Conservation (phyloP, 2,797 vertebrate genomes). For the Leptoclinus maculatus region DNA sequence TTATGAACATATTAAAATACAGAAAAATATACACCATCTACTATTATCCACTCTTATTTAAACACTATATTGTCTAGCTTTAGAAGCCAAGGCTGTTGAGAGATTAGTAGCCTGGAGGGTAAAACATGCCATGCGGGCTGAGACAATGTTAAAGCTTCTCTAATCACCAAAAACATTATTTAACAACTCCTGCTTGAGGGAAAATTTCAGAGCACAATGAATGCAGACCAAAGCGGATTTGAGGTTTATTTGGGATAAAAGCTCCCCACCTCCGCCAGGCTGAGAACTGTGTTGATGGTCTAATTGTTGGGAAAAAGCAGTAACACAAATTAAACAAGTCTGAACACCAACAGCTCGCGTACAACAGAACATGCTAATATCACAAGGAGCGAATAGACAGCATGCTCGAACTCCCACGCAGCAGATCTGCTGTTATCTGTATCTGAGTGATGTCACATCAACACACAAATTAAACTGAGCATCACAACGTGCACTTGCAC, state of each 20-base stretch:
- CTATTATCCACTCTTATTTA: background rate
- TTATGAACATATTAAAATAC: background rate
- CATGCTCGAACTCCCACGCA: conserved; percentile 75
- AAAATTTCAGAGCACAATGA: conserved; percentile 11
- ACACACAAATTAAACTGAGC: conserved; percentile 34
- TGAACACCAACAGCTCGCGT: conserved; percentile 49
- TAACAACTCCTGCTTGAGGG: background rate
- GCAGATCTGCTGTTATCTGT: conserved; percentile 73
- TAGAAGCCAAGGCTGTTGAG: background rate
- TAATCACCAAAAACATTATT: conserved; percentile 28
- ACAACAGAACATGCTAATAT: conserved; percentile 50
- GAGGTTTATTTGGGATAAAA: conserved; percentile 31
- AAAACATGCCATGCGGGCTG: conserved; percentile 10
- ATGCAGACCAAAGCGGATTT: conserved; percentile 14
- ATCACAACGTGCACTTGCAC: conserved; percentile 21
- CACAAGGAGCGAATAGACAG: conserved; percentile 41
- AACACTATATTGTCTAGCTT: background rate
- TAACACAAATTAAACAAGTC: conserved; percentile 36
- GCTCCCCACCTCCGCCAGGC: conserved; percentile 32
- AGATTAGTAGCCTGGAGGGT: conserved; percentile 2
- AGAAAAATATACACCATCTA: background rate
- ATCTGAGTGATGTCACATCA: conserved; percentile 45
- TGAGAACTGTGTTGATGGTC: conserved; percentile 8
- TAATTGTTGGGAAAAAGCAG: conserved; percentile 33
- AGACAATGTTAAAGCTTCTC: conserved; percentile 21